Evolutionary conservation across 2,113 vertebrate species (phyloP).

Genomic region (Hiodon tergisus): DNA sequence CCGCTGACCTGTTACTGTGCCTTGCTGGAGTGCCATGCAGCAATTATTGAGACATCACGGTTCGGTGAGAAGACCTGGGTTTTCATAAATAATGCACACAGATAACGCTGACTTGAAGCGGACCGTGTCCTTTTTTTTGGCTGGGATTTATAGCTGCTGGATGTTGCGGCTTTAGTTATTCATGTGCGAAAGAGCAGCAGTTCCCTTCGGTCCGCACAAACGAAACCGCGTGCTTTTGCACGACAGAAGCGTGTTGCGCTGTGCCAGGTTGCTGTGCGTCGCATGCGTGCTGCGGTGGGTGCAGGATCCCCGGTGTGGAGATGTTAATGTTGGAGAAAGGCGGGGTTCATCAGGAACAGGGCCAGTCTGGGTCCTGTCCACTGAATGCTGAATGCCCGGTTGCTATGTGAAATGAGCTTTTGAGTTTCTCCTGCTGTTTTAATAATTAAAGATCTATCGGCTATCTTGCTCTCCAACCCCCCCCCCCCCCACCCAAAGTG

Average conservation of each 20-base stretch:
- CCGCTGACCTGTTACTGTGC: background rate
- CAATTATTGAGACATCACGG: background rate
- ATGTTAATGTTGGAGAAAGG: too few relatives aligned
- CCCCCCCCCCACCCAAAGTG: background rate
- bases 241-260: background rate
- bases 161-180: background rate
- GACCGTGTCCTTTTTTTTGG: background rate
- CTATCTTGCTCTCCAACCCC: slow-evolving; percentile 21
- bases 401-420: background rate
- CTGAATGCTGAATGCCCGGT: background rate
- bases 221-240: background rate
- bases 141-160: background rate
- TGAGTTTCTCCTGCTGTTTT: slow-evolving; percentile 29
- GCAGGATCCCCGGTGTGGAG: background rate
- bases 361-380: background rate
- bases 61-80: background rate
- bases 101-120: too few relatives aligned
- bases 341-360: too few relatives aligned
- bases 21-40: background rate
- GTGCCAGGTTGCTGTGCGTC: too few relatives aligned
- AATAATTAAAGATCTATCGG: slow-evolving; percentile 36
- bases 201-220: background rate
- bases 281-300: background rate
- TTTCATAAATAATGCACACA: background rate
- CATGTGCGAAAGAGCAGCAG: background rate